phyloP scores from a whole-genome alignment of 2,113 vertebrate species.

The Larimichthys crocea region DNA sequence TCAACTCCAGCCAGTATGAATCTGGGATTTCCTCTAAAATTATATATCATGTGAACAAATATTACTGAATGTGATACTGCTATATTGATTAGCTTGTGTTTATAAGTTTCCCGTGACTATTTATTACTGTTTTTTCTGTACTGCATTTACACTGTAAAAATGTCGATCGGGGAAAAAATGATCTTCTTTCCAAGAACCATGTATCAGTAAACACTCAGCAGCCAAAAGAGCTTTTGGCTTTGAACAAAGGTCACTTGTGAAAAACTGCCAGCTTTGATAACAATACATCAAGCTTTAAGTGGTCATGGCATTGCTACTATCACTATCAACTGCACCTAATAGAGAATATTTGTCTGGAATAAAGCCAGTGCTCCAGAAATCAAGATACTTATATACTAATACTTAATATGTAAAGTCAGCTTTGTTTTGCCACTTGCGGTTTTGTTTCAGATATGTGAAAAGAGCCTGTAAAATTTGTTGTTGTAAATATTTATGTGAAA shows the following conservation, averaged over 20 bases:
- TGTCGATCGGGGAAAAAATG: neutral
- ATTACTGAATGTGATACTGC: neutral
- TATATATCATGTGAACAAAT: neutral
- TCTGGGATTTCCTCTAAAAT: slow-evolving; percentile 3
- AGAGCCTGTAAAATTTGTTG: neutral
- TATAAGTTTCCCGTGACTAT: neutral
- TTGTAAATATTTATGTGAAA: slow-evolving; percentile 42
- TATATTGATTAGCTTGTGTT: slow-evolving; percentile 3
- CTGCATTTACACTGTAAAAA: neutral
- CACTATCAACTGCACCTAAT: slow-evolving; percentile 26
- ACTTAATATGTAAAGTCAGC: neutral
- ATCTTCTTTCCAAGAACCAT: slow-evolving; percentile 57
- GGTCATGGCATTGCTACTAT: slow-evolving; percentile 7
- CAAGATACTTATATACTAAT: neutral
- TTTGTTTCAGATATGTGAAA: neutral
- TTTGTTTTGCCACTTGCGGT: neutral
- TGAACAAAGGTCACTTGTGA: slow-evolving; percentile 50
- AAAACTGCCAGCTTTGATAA: slow-evolving; percentile 62
- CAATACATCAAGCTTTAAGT: slow-evolving; percentile 30
- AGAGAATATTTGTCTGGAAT: slow-evolving; percentile 21
- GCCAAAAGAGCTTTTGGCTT: slow-evolving; percentile 62
- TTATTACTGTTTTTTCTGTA: neutral
- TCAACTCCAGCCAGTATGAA: neutral
- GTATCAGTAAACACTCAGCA: slow-evolving; percentile 54
- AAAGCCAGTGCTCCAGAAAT: slow-evolving; percentile 4